phyloP scores from a whole-genome alignment of 2,113 vertebrate genomes.

The Cynoglossus semilaevis region DNA sequence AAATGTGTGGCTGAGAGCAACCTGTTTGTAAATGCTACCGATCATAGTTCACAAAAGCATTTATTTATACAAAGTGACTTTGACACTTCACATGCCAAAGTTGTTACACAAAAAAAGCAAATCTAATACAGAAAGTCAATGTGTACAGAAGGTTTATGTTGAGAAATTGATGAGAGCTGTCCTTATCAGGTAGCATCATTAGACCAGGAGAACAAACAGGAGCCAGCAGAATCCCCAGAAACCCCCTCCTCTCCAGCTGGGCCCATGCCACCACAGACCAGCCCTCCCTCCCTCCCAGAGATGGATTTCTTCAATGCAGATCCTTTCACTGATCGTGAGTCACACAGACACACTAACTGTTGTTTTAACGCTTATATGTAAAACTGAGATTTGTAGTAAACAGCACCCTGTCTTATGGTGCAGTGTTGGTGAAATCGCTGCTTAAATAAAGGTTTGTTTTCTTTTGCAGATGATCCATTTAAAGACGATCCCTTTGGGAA shows the following conservation, averaged over 20 bases:
- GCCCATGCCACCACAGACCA: conserved; percentile 60
- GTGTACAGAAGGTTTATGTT: no score
- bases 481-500: conserved; percentile 97
- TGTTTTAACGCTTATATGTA: neutral
- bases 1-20: no score
- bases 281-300: conserved; percentile 75
- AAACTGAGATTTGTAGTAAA: neutral
- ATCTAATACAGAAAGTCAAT: no score
- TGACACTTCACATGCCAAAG: no score
- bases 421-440: neutral
- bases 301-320: conserved; percentile 94
- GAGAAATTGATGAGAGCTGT: neutral
- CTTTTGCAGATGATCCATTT: conserved; percentile 87
- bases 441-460: neutral
- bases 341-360: neutral
- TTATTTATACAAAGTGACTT: no score
- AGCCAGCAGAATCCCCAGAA: conserved; percentile 65
- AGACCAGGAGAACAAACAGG: conserved; percentile 77
- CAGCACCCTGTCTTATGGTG: neutral
- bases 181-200: conserved; percentile 79
- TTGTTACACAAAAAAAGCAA: no score
- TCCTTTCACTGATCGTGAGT: conserved; percentile 94
- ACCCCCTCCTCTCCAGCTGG: conserved; percentile 66
- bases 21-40: no score
- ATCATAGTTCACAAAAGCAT: no score